phyloP scores from a whole-genome alignment of 2,888 invertebrate genomes.

The Sepiola atlantica region DNA sequence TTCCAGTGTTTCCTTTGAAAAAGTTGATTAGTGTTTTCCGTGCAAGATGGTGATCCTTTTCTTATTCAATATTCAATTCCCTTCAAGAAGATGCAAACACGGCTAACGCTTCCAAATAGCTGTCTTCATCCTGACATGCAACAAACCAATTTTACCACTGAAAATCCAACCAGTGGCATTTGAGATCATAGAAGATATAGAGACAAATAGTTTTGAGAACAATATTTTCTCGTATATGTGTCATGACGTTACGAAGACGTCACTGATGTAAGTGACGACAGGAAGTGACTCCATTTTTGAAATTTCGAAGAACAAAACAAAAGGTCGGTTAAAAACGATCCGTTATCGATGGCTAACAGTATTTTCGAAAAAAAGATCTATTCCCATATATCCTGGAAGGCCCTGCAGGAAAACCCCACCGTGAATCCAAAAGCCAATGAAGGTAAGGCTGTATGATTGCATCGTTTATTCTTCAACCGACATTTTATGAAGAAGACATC shows the following conservation, averaged over 20 bases:
- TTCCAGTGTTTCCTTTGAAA: too few species aligned
- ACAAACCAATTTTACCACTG: too few species aligned
- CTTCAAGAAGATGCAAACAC: too few species aligned
- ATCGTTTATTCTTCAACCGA: background rate
- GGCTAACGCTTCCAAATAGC: too few species aligned
- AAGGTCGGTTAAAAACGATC: background rate
- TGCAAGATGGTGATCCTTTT: too few species aligned
- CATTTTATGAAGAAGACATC: too few species aligned
- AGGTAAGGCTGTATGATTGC: background rate
- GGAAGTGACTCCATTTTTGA: background rate
- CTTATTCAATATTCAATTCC: too few species aligned
- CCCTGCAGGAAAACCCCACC: background rate
- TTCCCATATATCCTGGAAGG: background rate
- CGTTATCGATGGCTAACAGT: background rate
- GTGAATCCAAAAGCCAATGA: background rate
- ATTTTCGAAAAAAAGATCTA: background rate
- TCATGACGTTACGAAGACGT: background rate
- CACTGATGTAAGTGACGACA: background rate
- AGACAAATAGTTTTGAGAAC: too few species aligned
- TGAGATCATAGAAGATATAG: too few species aligned
- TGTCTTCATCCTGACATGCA: too few species aligned
- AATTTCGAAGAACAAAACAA: background rate
- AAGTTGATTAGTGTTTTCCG: too few species aligned
- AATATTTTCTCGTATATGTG: background rate
- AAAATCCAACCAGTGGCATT: too few species aligned